Base-by-base conservation (phyloP, 2,113 vertebrate genomes). In the Neotoma lepida region DNA sequence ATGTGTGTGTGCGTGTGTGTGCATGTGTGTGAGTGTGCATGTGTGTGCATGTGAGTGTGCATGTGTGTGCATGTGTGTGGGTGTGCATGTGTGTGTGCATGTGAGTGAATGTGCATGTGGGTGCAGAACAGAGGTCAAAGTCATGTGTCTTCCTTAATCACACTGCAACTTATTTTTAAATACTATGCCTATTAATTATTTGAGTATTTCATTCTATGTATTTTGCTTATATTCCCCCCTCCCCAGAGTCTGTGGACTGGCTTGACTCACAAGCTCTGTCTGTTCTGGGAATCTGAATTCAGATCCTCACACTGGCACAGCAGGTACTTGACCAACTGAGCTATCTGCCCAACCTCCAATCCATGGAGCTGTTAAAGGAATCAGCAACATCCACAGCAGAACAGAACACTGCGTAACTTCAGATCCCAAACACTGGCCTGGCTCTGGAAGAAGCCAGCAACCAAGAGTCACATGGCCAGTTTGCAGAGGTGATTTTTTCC, bases 401-500 rank as follows among this genome's bases (percentile, higher is more conserved):
- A 41, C 2, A 73, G 56, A 74, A 4, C 39, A 63, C 18, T 2
- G 8, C 92, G 4, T 44, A 51, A 70, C 6, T 10, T 51, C 63
- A 86, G 49, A 84, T 44, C 14, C 10, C 84, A 85, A 81, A 73
- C 8, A 18, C 28, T 46, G 41, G 30, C 46, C 74, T 78, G 89
- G 39, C 6, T 64, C 68, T 82, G 89, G 35, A 33, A n/a, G 51
- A 76, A 88, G 77, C 92, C 51, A 12, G 9, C 14, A 63, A 70
- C 49, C 46, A 35, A 0, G 28, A 26, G 39, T 24, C 30, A 76
- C 64, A 64, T n/a, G 58, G 63, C 3, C 2, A 76, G 18, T 90
- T 82, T 86, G 70, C 77, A 68, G 44, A 86, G 81, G 39, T 5
- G 35, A 61, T 68, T 92, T 94, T 93, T 84, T 89, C 51, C 54